Conservation (phyloP, 2,113 vertebrate species). For the Atrichornis clamosus region DNA sequence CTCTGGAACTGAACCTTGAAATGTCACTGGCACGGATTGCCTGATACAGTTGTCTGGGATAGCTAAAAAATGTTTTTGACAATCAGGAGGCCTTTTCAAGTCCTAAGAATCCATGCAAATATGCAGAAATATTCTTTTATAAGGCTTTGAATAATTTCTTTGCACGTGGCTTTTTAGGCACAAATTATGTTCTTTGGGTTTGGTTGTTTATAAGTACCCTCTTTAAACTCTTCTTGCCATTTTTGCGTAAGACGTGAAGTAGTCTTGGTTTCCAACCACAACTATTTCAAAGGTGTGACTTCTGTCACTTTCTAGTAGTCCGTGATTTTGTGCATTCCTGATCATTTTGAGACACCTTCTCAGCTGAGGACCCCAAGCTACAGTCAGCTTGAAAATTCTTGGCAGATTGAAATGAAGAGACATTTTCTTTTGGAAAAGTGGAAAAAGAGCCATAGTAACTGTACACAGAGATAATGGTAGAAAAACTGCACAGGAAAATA, state of each 20-base stretch:
- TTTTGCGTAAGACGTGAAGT: background rate
- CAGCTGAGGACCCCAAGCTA: background rate
- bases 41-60: background rate
- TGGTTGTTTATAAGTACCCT: slow-evolving; percentile 20
- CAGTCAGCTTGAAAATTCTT: background rate
- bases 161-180: background rate
- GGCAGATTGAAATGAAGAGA: background rate
- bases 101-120: background rate
- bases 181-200: slow-evolving; percentile 7
- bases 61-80: background rate
- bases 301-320: background rate
- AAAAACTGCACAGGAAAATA: slow-evolving; percentile 35
- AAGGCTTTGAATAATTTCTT: background rate
- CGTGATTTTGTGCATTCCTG: slow-evolving; percentile 2
- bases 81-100: background rate
- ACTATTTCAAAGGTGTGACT: background rate
- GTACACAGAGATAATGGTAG: background rate
- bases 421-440: background rate
- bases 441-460: slow-evolving; percentile 12
- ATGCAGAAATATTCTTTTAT: background rate
- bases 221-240: background rate
- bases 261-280: background rate
- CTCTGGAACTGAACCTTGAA: background rate
- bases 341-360: background rate
- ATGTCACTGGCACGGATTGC: fast-evolving